Evolutionary conservation across 2,797 vertebrate species (phyloP).

Genomic region (Paratrypauchen microcephalus): DNA sequence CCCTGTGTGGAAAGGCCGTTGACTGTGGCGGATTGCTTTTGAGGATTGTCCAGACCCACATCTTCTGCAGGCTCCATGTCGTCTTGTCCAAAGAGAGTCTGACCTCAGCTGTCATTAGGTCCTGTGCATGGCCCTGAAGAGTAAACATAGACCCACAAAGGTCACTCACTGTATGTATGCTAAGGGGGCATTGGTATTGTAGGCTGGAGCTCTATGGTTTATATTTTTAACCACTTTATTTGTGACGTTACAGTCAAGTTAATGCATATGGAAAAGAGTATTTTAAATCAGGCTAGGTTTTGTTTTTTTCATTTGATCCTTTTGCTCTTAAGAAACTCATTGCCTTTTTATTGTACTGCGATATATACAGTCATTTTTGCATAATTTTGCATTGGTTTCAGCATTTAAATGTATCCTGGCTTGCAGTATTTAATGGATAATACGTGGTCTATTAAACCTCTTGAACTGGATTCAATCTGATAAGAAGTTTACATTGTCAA

Average conservation of each 20-base stretch:
- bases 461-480: too few relatives aligned
- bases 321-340: background rate
- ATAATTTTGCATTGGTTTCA: background rate
- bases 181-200: background rate
- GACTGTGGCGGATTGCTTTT: slow-evolving; percentile 59
- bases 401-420: background rate
- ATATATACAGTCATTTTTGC: background rate
- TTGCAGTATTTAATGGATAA: too few relatives aligned
- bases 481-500: too few relatives aligned
- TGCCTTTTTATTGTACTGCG: background rate
- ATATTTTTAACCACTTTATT: background rate
- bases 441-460: too few relatives aligned
- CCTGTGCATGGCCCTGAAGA: slow-evolving; percentile 36
- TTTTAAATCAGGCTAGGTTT: background rate
- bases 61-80: slow-evolving; percentile 51
- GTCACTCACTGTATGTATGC: background rate
- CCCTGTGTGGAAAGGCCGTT: slow-evolving; percentile 57
- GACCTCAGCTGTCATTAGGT: slow-evolving; percentile 38
- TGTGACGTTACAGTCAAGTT: background rate
- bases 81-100: slow-evolving; percentile 45
- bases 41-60: slow-evolving; percentile 57
- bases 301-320: background rate
- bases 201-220: background rate
- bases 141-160: slow-evolving; percentile 4
- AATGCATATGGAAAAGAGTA: background rate